Evolutionary conservation across 2,888 invertebrate species (phyloP).

Genomic region (Argyra leucocephala): DNA sequence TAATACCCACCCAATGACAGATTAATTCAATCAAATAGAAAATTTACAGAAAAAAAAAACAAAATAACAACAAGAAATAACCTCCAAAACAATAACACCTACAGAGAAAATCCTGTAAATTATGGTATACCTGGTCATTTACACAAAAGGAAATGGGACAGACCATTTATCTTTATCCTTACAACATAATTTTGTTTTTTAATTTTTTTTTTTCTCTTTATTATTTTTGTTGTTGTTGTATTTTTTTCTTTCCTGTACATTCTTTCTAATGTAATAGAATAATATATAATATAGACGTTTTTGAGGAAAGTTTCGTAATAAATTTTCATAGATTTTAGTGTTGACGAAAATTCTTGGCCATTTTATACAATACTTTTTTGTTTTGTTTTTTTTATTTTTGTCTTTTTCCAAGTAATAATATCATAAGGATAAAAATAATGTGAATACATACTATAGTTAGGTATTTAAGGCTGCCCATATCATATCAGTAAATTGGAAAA

Average conservation of each 20-base stretch:
- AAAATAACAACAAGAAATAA: neutral
- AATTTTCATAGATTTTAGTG: neutral
- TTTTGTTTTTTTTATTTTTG: no score
- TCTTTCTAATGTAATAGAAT: no score
- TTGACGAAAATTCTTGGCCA: neutral
- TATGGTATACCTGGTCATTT: conserved; percentile 6
- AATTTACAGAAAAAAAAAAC: neutral
- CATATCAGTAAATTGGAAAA: no score
- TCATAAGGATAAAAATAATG: no score
- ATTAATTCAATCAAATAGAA: conserved; percentile 3
- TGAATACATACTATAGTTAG: no score
- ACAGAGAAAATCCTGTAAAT: neutral
- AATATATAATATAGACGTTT: no score
- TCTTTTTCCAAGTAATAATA: no score
- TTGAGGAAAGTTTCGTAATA: neutral
- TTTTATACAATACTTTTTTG: no score
- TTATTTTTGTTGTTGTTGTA: neutral
- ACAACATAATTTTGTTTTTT: neutral
- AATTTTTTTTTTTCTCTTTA: neutral
- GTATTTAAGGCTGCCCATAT: no score
- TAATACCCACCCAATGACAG: neutral
- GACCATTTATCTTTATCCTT: conserved; percentile 1
- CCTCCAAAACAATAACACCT: neutral
- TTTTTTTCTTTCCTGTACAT: neutral
- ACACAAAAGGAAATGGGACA: conserved; percentile 1